phyloP scores from a whole-genome alignment of 1,140 invertebrate genomes.

The Nomia melanderi region DNA sequence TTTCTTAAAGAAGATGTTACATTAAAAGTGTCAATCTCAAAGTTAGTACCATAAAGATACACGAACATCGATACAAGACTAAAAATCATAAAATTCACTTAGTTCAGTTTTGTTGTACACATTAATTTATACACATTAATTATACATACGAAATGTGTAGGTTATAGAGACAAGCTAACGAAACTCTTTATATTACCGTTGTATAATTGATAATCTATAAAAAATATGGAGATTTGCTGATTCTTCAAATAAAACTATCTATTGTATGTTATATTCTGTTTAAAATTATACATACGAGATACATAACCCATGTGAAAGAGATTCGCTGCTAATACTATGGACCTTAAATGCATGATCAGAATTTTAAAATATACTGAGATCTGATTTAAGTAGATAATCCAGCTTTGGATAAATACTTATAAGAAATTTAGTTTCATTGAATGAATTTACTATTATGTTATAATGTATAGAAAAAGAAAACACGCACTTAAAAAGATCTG shows the following conservation, averaged over 20 bases:
- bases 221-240: slow-evolving; percentile 16
- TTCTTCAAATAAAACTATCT: slow-evolving; percentile 26
- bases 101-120: slow-evolving; percentile 20
- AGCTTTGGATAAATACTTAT: slow-evolving; percentile 28
- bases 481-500: slow-evolving; percentile 23
- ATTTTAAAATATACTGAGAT: slow-evolving; percentile 61
- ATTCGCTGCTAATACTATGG: slow-evolving; percentile 37
- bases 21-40: background rate
- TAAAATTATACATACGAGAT: slow-evolving; percentile 25
- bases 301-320: slow-evolving; percentile 22
- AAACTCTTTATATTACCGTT: slow-evolving; percentile 31
- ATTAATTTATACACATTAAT: background rate
- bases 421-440: slow-evolving; percentile 6
- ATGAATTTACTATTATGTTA: slow-evolving; percentile 15
- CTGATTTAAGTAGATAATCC: slow-evolving; percentile 45
- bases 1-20: slow-evolving; percentile 17
- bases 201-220: slow-evolving; percentile 16
- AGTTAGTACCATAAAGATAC: background rate
- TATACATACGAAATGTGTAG: slow-evolving; percentile 25
- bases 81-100: slow-evolving; percentile 40
- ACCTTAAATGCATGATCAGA: slow-evolving; percentile 59
- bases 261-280: background rate
- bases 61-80: slow-evolving; percentile 18
- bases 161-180: slow-evolving; percentile 17
- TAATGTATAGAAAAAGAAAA: slow-evolving; percentile 21